Evolutionary conservation across 1,140 invertebrate species (phyloP).

Genomic region (Hestina assimilis): DNA sequence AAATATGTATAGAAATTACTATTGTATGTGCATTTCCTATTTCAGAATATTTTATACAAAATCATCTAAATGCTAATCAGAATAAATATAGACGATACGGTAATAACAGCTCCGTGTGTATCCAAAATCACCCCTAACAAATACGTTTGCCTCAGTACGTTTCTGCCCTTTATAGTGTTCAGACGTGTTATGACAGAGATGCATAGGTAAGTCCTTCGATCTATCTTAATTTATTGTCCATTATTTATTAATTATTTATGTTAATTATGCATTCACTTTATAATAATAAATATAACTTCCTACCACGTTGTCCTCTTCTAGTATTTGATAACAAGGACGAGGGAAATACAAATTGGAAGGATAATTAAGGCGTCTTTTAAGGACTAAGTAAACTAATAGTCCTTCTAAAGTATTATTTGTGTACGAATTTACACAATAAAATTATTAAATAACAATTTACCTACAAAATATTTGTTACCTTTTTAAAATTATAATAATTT

Average conservation of each 20-base stretch:
- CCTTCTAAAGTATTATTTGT: too few relatives aligned
- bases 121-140: constrained; percentile 27
- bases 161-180: constrained; percentile 22
- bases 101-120: constrained; percentile 34
- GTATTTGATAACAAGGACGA: too few relatives aligned
- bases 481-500: too few relatives aligned
- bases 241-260: background rate
- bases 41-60: background rate
- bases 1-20: too few relatives aligned
- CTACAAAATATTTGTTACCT: too few relatives aligned
- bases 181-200: constrained; percentile 24
- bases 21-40: background rate
- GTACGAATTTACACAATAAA: too few relatives aligned
- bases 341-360: too few relatives aligned
- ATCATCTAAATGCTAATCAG: background rate
- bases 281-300: background rate
- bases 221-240: constrained; percentile 1
- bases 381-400: too few relatives aligned
- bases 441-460: too few relatives aligned
- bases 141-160: constrained; percentile 38
- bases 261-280: too few relatives aligned
- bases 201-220: constrained; percentile 23
- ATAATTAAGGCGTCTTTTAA: too few relatives aligned
- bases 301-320: background rate
- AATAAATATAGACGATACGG: background rate